These are phyloP conservation scores for Anguilla pacifica DNA, from an alignment of 2,797 vertebrate genomes.

Conservation along the genomic window DNA sequence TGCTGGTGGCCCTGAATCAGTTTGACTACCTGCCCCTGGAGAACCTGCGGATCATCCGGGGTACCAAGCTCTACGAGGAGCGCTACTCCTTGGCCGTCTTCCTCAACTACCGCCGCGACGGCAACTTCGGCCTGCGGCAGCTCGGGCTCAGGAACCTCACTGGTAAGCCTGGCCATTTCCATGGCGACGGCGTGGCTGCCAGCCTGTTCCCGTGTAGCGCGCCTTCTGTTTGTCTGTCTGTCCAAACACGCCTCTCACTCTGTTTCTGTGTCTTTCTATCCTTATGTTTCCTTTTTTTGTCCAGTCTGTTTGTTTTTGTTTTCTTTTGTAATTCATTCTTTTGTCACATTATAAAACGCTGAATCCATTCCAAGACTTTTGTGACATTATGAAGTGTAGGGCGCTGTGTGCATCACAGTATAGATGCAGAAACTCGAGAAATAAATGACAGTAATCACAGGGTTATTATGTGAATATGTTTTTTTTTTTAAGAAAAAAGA, in stretches of 20 bases:
- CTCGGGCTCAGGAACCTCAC: conserved; percentile 92
- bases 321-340: background rate
- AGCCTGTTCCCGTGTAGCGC: background rate
- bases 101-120: conserved; percentile 92
- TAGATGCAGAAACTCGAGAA: conserved; percentile 8
- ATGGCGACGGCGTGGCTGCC: background rate
- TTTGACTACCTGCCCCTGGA: conserved; percentile 88
- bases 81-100: conserved; percentile 87
- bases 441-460: conserved; percentile 11
- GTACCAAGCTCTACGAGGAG: conserved; percentile 87
- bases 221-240: background rate
- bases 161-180: conserved; percentile 66
- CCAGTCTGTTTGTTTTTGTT: conserved; percentile 4
- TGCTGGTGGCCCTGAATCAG: conserved; percentile 90
- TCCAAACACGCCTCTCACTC: background rate
- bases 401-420: background rate
- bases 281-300: background rate
- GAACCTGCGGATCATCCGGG: conserved; percentile 90
- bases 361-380: background rate
- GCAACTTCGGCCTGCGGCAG: conserved; percentile 86
- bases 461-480: background rate
- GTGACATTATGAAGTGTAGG: background rate
- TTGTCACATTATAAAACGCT: background rate
- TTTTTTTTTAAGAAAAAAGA: conserved; percentile 6
- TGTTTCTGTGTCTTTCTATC: background rate